Percentiles rank a stretch among this genome's conserved stretches.
phyloP scores from a whole-genome alignment of 2,888 invertebrate species.

The Spatulosminthurus flaviceps region DNA sequence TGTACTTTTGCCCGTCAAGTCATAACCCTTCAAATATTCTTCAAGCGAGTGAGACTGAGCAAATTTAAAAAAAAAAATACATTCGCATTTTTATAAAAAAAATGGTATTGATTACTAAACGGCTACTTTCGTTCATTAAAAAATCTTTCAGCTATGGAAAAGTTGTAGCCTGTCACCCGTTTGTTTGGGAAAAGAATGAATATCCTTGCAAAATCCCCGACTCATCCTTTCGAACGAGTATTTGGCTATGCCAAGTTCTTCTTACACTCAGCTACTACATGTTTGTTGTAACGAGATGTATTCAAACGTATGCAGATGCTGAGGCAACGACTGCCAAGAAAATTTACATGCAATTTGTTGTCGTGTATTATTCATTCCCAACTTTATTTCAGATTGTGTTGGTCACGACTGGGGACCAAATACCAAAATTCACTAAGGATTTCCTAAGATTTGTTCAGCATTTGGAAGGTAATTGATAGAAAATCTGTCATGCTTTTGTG shows the following conservation, averaged over 20 bases:
- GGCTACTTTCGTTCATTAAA: too few species aligned
- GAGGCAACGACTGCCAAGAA: not conserved
- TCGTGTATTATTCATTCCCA: constrained; percentile 18
- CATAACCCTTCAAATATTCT: too few species aligned
- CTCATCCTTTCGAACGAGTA: not conserved
- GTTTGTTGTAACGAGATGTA: not conserved
- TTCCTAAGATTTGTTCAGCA: not conserved
- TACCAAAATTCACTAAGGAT: not conserved
- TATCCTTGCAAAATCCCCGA: not conserved
- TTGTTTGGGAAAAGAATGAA: not conserved
- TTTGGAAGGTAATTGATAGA: too few species aligned
- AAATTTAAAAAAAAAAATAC: too few species aligned
- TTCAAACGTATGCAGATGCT: not conserved
- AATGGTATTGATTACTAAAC: too few species aligned
- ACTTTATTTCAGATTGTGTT: not conserved
- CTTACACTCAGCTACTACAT: not conserved
- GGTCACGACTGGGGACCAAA: not conserved
- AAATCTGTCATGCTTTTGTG: too few species aligned
- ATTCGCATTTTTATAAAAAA: too few species aligned
- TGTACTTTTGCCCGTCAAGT: too few species aligned
- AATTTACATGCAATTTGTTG: constrained; percentile 22
- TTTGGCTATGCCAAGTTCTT: not conserved
- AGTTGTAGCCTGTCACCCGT: not conserved
- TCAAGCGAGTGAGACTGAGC: too few species aligned
- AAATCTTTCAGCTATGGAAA: too few species aligned